phyloP scores from a whole-genome alignment of 1,140 invertebrate genomes.

The Drosophila pallidifrons region DNA sequence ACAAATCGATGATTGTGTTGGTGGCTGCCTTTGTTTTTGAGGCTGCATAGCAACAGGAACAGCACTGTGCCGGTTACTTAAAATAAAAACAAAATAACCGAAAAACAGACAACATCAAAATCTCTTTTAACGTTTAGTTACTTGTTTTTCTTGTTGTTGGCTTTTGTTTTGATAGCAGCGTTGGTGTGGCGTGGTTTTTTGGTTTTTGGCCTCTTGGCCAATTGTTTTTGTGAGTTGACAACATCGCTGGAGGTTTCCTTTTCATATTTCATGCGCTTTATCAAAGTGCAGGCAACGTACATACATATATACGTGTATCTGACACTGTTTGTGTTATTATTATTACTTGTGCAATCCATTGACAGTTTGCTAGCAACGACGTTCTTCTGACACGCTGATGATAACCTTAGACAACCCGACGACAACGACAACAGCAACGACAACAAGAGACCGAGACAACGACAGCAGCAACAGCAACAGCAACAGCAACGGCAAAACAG shows the following conservation, averaged over 20 bases:
- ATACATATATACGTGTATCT: conserved; percentile 32
- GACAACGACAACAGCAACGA: conserved; percentile 36
- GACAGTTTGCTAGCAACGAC: conserved; percentile 25
- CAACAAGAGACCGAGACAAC: conserved; percentile 33
- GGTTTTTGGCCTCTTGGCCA: neutral
- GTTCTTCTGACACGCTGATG: conserved; percentile 37
- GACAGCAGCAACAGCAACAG: conserved; percentile 19
- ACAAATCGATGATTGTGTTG: conserved; percentile 56
- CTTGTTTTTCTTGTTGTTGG: conserved; percentile 63
- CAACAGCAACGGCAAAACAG: conserved; percentile 13
- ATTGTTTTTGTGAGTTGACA: conserved; percentile 2
- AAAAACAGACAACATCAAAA: conserved; percentile 19
- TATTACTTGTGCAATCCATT: conserved; percentile 31
- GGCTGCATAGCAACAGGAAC: conserved; percentile 66
- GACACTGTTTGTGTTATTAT: conserved; percentile 22
- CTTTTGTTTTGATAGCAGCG: conserved; percentile 73
- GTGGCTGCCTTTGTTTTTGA: conserved; percentile 60
- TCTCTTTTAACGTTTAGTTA: conserved; percentile 51
- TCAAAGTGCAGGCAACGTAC: conserved; percentile 4
- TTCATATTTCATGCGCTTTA: conserved; percentile 13
- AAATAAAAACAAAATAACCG: conserved; percentile 23
- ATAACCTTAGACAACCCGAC: conserved; percentile 67
- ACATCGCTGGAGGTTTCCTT: conserved; percentile 6
- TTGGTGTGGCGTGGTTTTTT: conserved; percentile 65
- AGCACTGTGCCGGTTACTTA: conserved; percentile 21